phyloP scores from a whole-genome alignment of 2,113 vertebrate genomes.

The Oostethus manadensis region DNA sequence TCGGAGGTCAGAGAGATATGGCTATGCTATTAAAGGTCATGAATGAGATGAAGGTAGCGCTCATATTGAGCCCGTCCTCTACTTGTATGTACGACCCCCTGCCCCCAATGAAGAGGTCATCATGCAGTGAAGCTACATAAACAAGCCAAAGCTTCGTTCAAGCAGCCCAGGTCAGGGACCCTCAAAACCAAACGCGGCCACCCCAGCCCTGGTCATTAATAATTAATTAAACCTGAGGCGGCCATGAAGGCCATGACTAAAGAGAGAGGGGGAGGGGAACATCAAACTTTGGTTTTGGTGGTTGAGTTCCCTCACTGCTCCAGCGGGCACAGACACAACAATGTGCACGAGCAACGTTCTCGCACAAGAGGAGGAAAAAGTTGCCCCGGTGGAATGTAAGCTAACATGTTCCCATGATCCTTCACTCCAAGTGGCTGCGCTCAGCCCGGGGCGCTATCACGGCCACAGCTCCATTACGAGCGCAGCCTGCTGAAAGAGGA shows the following conservation, averaged over 20 bases:
- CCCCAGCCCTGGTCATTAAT: constrained; percentile 49
- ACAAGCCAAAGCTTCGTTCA: constrained; percentile 48
- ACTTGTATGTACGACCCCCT: no score
- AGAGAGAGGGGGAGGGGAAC: constrained; percentile 17
- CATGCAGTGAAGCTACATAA: constrained; percentile 46
- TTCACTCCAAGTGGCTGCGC: constrained; percentile 25
- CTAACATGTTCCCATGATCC: constrained; percentile 57
- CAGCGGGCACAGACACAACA: constrained; percentile 55
- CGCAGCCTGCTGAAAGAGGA: constrained; percentile 57
- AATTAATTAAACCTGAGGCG: constrained; percentile 62
- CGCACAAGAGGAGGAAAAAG: constrained; percentile 12
- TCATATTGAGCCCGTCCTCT: no score
- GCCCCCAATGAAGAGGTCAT: constrained; percentile 31
- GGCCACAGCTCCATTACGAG: constrained; percentile 56
- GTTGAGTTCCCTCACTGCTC: constrained; percentile 18
- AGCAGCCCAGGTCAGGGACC: constrained; percentile 54
- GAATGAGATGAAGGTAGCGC: no score
- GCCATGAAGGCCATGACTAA: constrained; percentile 47
- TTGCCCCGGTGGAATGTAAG: constrained; percentile 27
- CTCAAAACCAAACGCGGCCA: constrained; percentile 14
- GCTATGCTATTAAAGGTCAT: no score
- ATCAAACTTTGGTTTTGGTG: constrained; percentile 12
- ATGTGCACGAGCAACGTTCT: constrained; percentile 23
- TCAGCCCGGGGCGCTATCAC: constrained; percentile 34
- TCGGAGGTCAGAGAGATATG: background rate